Base-by-base conservation (phyloP, 2,113 vertebrate species). In the Sarotherodon lohbergeri region DNA sequence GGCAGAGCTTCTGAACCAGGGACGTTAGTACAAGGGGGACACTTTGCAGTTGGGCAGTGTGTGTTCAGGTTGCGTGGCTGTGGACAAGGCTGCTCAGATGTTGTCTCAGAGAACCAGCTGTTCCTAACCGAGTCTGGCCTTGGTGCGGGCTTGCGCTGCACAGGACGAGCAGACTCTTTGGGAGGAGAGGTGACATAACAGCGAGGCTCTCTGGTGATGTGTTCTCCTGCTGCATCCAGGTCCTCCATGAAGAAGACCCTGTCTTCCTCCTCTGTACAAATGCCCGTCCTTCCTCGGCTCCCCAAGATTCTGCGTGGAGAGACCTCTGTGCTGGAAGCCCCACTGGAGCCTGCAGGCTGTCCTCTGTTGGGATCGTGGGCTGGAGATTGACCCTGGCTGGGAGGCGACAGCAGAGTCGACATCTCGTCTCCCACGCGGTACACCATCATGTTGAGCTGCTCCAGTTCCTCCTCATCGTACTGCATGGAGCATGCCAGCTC, bases 401-500 rank as follows among this genome's bases (percentile, higher is more conserved):
- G 98, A 4, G 98, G 98, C 1, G 98, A 99, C 39, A 99, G 97
- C 89, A 99, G 96, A 22, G 97, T 98, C 9, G 98, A 99, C 98
- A 99, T 99, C 91, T 98, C 98, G 10, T 99, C 98, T 5, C 98
- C 98, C 0, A 98, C 98, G 52, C 97, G 96, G 90, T 98, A 97
- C 6, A 99, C 98, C 98, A 99, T 97, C 93, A 98, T 97, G 88
- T 96, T 98, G 88, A 99, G 97, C 95, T 99, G 98, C 91, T 99
- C 98, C 83, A 99, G 95, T 89, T 99, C 98, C 95, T 98, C 98
- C 76, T 99, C 98, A 7, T 99, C 98, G 2, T 99, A 98, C 95
- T 99, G 98, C 98, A 99, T 98, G 76, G 98, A 99, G 95, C 98
- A 99, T 73, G 98, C 98, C 91, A 99, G 96, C 80, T 99, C 98